A percentile compares a stretch with the other conserved stretches of the same genome.
phyloP scores from a whole-genome alignment of 1,140 invertebrate genomes.

The Dreissena rostriformis region DNA sequence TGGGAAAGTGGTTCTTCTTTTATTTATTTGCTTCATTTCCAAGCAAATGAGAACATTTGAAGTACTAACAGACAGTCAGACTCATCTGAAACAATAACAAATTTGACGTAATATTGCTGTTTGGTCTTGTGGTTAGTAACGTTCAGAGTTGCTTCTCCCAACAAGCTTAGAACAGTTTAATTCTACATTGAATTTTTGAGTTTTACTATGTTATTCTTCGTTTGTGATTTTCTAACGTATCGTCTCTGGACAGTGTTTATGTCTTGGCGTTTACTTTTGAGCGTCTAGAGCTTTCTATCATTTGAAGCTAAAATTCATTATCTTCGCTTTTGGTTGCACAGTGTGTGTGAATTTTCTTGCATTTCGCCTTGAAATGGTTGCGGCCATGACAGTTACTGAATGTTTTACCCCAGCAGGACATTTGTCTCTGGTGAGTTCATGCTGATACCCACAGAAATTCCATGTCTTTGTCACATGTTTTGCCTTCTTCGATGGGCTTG shows the following conservation, averaged over 20 bases:
- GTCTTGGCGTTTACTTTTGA: slow-evolving; percentile 14
- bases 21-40: slow-evolving; percentile 43
- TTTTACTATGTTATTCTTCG: not conserved
- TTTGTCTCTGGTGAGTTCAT: slow-evolving; percentile 1
- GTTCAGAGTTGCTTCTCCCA: slow-evolving; percentile 22
- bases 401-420: slow-evolving; percentile 30
- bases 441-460: not conserved
- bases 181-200: slow-evolving; percentile 44
- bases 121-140: slow-evolving; percentile 6
- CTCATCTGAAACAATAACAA: slow-evolving; percentile 15
- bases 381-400: not conserved
- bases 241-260: slow-evolving; percentile 1
- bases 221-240: slow-evolving; percentile 18
- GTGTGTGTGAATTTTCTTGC: slow-evolving; percentile 30
- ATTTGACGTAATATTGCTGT: slow-evolving; percentile 7
- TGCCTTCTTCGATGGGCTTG: not conserved
- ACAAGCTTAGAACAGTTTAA: slow-evolving; percentile 5
- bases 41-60: slow-evolving; percentile 46
- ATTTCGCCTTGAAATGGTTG: slow-evolving; percentile 13
- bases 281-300: not conserved
- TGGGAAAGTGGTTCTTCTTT: slow-evolving; percentile 51
- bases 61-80: not conserved
- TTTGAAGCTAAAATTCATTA: slow-evolving; percentile 21
- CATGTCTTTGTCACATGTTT: too few relatives aligned
- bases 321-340: too few relatives aligned